Evolutionary conservation across 2,113 vertebrate species (phyloP).

Genomic region (Psittacula cyanocephala): DNA sequence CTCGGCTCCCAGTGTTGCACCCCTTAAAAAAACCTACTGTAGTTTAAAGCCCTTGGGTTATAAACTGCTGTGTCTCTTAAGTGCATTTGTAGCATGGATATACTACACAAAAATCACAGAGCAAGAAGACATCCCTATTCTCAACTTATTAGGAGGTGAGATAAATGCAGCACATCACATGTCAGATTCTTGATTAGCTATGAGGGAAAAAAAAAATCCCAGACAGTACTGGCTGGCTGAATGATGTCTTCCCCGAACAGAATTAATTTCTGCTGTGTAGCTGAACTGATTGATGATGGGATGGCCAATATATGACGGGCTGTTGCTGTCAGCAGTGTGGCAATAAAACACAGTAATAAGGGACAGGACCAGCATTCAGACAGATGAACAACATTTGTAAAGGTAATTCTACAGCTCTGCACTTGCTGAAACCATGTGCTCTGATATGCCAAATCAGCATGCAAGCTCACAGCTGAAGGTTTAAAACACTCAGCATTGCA

Average conservation of each 20-base stretch:
- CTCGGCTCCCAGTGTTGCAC: background rate
- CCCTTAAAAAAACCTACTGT: background rate
- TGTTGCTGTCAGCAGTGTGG: background rate
- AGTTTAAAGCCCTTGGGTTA: background rate
- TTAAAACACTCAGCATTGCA: background rate
- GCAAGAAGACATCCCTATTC: background rate
- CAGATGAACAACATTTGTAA: background rate
- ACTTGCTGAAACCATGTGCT: background rate
- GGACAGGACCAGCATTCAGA: background rate
- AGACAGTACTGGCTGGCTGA: background rate
- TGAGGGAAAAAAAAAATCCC: background rate
- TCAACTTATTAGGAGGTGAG: background rate
- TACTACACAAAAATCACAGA: background rate
- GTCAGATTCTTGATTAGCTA: background rate
- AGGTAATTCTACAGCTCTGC: background rate
- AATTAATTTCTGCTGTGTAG: background rate
- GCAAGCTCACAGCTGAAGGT: background rate
- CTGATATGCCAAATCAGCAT: background rate
- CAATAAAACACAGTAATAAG: background rate
- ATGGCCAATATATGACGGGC: background rate
- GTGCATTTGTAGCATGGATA: background rate
- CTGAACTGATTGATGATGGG: background rate
- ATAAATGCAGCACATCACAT: background rate
- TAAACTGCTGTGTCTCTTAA: background rate
- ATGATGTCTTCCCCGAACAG: background rate